Percentiles rank a stretch among this genome's conserved stretches.
phyloP scores from a whole-genome alignment of 2,797 vertebrate species.

The Salarias fasciatus region DNA sequence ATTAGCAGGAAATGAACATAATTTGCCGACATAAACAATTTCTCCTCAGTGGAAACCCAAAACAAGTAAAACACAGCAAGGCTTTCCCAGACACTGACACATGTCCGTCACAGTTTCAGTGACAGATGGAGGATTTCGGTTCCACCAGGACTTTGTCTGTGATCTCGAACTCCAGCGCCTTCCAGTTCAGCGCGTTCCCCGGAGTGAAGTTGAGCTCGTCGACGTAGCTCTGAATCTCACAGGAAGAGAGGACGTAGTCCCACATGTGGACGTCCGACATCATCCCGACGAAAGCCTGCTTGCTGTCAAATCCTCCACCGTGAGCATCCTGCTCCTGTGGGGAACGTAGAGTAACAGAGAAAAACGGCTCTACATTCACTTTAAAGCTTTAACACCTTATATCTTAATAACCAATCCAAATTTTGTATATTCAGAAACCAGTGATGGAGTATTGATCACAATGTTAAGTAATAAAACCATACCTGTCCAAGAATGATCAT shows the following conservation, averaged over 20 bases:
- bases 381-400: too few species aligned
- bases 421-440: neutral
- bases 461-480: neutral
- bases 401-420: neutral
- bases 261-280: slow-evolving; percentile 70
- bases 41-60: neutral
- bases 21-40: neutral
- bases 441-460: neutral
- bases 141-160: slow-evolving; percentile 48
- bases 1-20: neutral
- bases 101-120: too few species aligned
- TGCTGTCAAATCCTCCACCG: slow-evolving; percentile 51
- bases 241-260: slow-evolving; percentile 57
- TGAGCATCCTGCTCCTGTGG: slow-evolving; percentile 69
- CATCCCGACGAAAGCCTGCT: slow-evolving; percentile 71
- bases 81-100: neutral
- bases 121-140: slow-evolving; percentile 19
- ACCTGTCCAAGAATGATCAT: slow-evolving; percentile 67
- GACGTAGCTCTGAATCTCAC: slow-evolving; percentile 55
- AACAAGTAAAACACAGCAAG: neutral
- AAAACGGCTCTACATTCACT: too few species aligned
- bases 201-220: slow-evolving; percentile 46
- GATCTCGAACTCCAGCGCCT: slow-evolving; percentile 31
- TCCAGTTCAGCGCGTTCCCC: slow-evolving; percentile 65
- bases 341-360: neutral